A percentile compares a stretch with the other conserved stretches of the same genome.
These are phyloP conservation scores for Blastobasis lacticolella DNA, from an alignment of 2,888 invertebrate species.

Conservation along the genomic window DNA sequence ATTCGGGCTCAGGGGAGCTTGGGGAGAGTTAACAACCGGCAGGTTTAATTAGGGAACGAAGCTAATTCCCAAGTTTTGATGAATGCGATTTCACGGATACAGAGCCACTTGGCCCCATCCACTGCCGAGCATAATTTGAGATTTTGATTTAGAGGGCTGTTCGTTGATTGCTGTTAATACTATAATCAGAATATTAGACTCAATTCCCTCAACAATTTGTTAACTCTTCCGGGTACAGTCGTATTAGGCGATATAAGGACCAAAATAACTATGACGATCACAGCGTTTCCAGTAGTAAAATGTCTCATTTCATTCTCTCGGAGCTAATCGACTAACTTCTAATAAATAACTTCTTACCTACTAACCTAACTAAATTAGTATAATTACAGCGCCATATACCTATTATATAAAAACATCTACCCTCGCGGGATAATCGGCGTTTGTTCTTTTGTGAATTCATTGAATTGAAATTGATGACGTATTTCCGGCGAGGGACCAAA, in stretches of 20 bases:
- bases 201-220: too few relatives aligned
- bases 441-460: neutral
- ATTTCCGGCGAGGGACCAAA: conserved; percentile 2
- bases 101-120: conserved; percentile 24
- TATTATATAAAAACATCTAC: too few relatives aligned
- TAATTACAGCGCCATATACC: too few relatives aligned
- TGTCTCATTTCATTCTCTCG: too few relatives aligned
- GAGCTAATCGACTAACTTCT: too few relatives aligned
- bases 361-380: too few relatives aligned
- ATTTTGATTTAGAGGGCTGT: conserved; percentile 58
- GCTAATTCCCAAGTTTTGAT: conserved; percentile 70
- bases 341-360: too few relatives aligned
- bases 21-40: conserved; percentile 52
- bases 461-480: conserved; percentile 7
- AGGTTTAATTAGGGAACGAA: conserved; percentile 65
- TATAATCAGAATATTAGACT: conserved; percentile 12
- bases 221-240: neutral
- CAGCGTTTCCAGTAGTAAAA: too few relatives aligned
- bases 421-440: too few relatives aligned
- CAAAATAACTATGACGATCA: too few relatives aligned
- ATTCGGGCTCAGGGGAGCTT: conserved; percentile 33
- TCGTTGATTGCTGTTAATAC: conserved; percentile 50
- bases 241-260: neutral
- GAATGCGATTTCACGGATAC: conserved; percentile 66
- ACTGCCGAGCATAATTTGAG: conserved; percentile 44